Conservation (phyloP, 2,888 invertebrate species). For the Agonum fuliginosum region DNA sequence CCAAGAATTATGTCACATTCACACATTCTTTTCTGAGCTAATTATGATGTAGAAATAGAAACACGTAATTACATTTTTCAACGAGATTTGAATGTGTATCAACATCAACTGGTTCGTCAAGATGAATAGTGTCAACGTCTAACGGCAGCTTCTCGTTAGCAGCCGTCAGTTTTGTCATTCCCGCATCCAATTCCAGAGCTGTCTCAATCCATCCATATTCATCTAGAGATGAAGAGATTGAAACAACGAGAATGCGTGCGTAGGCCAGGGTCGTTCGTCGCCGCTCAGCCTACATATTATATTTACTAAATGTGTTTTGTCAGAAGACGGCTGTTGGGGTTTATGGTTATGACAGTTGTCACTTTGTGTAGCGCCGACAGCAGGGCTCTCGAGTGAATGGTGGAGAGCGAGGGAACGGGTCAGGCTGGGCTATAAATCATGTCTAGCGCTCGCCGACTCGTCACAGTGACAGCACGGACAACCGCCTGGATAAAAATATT, state of each 20-base stretch:
- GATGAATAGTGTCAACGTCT: neutral
- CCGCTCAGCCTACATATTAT: conserved; percentile 53
- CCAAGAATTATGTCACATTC: neutral
- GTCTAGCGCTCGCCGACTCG: conserved; percentile 50
- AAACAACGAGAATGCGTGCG: conserved; percentile 45
- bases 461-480: conserved; percentile 48
- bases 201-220: conserved; percentile 10
- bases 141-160: neutral
- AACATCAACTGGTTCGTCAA: no score
- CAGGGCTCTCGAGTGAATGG: neutral
- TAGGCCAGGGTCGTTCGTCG: neutral
- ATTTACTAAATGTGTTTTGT: conserved; percentile 62
- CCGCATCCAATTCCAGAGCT: neutral
- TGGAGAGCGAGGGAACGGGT: conserved; percentile 28
- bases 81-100: no score
- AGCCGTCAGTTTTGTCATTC: neutral
- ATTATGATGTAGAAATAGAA: no score
- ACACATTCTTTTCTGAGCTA: neutral
- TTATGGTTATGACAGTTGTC: conserved; percentile 62
- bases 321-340: conserved; percentile 59
- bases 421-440: conserved; percentile 58
- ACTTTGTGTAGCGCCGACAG: conserved; percentile 60
- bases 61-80: no score
- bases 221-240: conserved; percentile 23
- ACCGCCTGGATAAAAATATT: conserved; percentile 51